Evolutionary conservation across 64 coral and sea anemone genomes (phyloP).

Genomic region (Porites lutea): DNA sequence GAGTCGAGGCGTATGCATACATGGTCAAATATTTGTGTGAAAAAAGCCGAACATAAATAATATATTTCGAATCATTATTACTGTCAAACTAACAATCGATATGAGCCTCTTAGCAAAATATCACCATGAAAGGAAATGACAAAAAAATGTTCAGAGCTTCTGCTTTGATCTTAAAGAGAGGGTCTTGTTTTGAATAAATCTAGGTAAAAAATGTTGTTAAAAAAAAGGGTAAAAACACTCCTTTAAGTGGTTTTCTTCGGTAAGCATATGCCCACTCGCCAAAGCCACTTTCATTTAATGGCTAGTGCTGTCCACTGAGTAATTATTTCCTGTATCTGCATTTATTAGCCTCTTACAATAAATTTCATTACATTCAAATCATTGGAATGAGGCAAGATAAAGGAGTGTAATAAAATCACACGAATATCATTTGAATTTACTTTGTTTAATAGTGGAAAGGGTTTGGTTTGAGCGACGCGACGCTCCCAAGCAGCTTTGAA

Average conservation of each 20-base stretch:
- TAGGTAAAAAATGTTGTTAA: no score
- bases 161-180: no score
- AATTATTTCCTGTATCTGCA: no score
- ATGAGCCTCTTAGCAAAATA: conserved; percentile 9
- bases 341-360: no score
- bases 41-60: conserved; percentile 24
- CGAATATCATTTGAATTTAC: conserved; percentile 1
- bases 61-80: conserved; percentile 7
- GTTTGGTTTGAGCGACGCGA: conserved; percentile 15
- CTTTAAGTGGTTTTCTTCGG: no score
- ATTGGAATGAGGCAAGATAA: not conserved
- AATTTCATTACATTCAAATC: not conserved
- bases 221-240: no score
- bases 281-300: no score
- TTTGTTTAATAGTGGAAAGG: not conserved
- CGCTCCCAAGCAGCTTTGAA: not conserved
- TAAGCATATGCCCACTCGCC: no score
- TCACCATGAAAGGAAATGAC: not conserved
- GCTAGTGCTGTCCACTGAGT: no score
- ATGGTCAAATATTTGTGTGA: conserved; percentile 31
- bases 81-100: conserved; percentile 32
- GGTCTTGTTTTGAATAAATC: no score
- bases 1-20: not conserved
- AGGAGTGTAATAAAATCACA: not conserved
- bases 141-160: not conserved